Percentiles rank a stretch among this genome's conserved stretches.
These are phyloP conservation scores for Ecliptopera silaceata DNA, from an alignment of 2,888 invertebrate genomes.

Conservation along the genomic window DNA sequence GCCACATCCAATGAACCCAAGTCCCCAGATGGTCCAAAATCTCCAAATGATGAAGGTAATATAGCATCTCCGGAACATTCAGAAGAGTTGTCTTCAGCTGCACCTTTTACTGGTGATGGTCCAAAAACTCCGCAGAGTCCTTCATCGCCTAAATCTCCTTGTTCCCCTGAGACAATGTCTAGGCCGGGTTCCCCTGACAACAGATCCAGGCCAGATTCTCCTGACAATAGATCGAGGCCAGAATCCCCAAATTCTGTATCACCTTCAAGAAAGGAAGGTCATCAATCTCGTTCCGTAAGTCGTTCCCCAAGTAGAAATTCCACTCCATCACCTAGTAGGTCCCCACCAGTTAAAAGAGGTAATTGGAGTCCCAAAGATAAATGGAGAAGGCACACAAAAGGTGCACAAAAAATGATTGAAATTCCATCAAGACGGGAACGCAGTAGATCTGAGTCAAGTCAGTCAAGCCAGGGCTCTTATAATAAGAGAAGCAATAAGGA, in stretches of 20 bases:
- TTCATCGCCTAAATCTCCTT: conserved; percentile 57
- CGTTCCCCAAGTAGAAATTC: conserved; percentile 65
- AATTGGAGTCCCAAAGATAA: conserved; percentile 72
- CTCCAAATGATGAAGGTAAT: conserved; percentile 64
- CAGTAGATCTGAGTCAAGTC: conserved; percentile 74
- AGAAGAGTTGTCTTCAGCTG: conserved; percentile 57
- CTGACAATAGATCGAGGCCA: conserved; percentile 61
- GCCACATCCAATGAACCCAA: conserved; percentile 66
- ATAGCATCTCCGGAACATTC: conserved; percentile 58
- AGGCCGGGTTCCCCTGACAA: conserved; percentile 39
- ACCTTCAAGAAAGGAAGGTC: conserved; percentile 51
- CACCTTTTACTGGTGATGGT: conserved; percentile 58
- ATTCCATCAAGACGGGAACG: conserved; percentile 45
- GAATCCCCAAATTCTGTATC: conserved; percentile 60
- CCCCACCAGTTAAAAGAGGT: conserved; percentile 46
- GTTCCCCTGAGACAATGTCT: conserved; percentile 43
- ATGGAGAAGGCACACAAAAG: conserved; percentile 75
- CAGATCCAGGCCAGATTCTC: conserved; percentile 62
- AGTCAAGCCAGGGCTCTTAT: conserved; percentile 70
- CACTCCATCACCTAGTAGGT: conserved; percentile 52
- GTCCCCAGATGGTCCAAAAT: conserved; percentile 76
- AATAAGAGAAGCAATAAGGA: conserved; percentile 70
- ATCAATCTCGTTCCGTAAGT: conserved; percentile 59
- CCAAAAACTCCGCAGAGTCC: conserved; percentile 72
- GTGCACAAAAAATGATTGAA: conserved; percentile 74